Evolutionary conservation across 2,888 invertebrate species (phyloP).

Genomic region (Crematogaster levior): DNA sequence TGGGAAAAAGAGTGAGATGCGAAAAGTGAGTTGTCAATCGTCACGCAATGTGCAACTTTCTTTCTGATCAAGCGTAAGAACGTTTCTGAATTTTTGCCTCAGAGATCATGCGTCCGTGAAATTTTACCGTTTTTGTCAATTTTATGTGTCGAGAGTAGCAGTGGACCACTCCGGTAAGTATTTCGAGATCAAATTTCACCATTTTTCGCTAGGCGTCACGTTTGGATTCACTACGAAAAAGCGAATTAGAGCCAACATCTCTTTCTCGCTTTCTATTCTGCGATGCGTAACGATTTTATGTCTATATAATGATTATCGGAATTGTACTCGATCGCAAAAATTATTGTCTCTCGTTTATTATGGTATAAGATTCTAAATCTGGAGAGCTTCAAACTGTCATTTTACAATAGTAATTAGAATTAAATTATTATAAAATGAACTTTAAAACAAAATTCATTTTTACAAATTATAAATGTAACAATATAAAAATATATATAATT

Average conservation of each 20-base stretch:
- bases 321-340: not conserved
- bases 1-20: not conserved
- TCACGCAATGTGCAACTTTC: slow-evolving; percentile 30
- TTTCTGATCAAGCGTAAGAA: slow-evolving; percentile 38
- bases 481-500: not conserved
- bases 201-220: slow-evolving; percentile 49
- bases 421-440: not conserved
- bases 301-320: not conserved
- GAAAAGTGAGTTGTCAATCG: slow-evolving; percentile 34
- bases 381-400: not conserved
- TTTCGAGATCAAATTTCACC: slow-evolving; percentile 56
- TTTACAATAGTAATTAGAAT: not conserved
- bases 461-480: not conserved
- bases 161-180: slow-evolving; percentile 36
- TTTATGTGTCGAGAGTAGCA: slow-evolving; percentile 44
- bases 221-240: slow-evolving; percentile 20
- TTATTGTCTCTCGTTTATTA: not conserved
- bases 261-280: slow-evolving; percentile 38
- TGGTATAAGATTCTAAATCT: not conserved
- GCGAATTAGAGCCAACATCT: slow-evolving; percentile 6
- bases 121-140: slow-evolving; percentile 55
- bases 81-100: slow-evolving; percentile 20
- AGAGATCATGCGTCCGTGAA: slow-evolving; percentile 55
- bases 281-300: slow-evolving; percentile 15
- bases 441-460: not conserved